Evolutionary conservation across 2,888 invertebrate species (phyloP).

Genomic region (Odontomyia ornata): DNA sequence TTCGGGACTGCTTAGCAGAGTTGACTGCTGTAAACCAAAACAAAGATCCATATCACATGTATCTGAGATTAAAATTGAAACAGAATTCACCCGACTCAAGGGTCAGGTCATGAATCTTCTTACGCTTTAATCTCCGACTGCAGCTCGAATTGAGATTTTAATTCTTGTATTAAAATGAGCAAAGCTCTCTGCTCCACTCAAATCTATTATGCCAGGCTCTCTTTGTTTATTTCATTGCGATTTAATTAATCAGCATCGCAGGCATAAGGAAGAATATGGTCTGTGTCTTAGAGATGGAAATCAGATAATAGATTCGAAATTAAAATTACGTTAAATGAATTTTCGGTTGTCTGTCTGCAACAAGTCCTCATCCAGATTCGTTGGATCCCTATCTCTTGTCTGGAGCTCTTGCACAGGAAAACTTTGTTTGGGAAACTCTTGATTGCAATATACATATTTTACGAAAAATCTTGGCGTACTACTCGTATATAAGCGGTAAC

Average conservation of each 20-base stretch:
- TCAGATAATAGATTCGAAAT: conserved; percentile 40
- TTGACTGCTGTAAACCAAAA: neutral
- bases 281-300: conserved; percentile 29
- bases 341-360: conserved; percentile 14
- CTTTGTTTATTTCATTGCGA: conserved; percentile 31
- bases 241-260: conserved; percentile 28
- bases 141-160: neutral
- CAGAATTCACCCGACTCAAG: neutral
- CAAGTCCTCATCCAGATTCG: neutral
- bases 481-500: too few relatives aligned
- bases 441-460: conserved; percentile 1
- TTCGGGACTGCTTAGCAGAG: neutral
- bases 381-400: too few relatives aligned
- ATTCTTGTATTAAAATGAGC: conserved; percentile 13
- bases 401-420: too few relatives aligned
- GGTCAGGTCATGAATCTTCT: neutral
- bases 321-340: conserved; percentile 38
- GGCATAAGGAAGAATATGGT: neutral
- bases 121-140: conserved; percentile 1
- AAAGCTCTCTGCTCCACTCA: neutral
- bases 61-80: conserved; percentile 24
- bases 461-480: too few relatives aligned
- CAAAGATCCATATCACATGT: conserved; percentile 19
- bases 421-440: neutral
- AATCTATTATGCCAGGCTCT: neutral